Base-by-base conservation (phyloP, 1,140 invertebrate species). In the Lasaia peninsularis region DNA sequence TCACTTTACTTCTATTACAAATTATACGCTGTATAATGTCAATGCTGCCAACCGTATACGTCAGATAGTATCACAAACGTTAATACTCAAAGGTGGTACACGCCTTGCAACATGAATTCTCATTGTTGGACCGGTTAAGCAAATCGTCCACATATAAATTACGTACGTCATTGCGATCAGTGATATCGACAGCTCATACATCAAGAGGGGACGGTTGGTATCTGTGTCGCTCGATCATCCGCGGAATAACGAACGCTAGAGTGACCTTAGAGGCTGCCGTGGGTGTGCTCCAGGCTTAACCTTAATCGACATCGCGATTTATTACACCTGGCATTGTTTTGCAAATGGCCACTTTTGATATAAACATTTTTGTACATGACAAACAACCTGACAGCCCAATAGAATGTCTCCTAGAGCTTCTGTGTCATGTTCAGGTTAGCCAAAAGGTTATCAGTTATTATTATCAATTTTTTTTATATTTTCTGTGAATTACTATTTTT, bases 141-240 rank as follows among this genome's bases (percentile, higher is more conserved):
- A 56, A 62, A 62, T 58, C 58, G 55, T 56, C 56, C 49, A 61
- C 40, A 57, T 56, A 62, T 58, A 62, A 44, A 65, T 62, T 56
- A 62, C 64, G 12, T 24, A 60, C 61, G 52, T 55, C 60, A 61
- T 50, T 61, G 52, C 49, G 59, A 65, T 61, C 60, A 12, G 54
- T 52, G 60, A 54, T 73, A 75, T 70, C 68, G 69, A 78, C 60
- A 71, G 69, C 52, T 70, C 61, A 75, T 80, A 78, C 73, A 77
- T 82, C 70, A 81, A 58, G 40, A 44, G 40, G 10, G 40, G 40
- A 44, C 40, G 40, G 16, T 20, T 18, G 65, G 65, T 73, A 75
- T 75, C 63, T 66, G 65, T 72, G 71, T 72, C 71, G 63, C 49
- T 77, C 75, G 60, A 73, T 75, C 70, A 72, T 74, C 60, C 44